Conservation (phyloP, 1,140 invertebrate genomes). For the Philopotamus ludificatus region DNA sequence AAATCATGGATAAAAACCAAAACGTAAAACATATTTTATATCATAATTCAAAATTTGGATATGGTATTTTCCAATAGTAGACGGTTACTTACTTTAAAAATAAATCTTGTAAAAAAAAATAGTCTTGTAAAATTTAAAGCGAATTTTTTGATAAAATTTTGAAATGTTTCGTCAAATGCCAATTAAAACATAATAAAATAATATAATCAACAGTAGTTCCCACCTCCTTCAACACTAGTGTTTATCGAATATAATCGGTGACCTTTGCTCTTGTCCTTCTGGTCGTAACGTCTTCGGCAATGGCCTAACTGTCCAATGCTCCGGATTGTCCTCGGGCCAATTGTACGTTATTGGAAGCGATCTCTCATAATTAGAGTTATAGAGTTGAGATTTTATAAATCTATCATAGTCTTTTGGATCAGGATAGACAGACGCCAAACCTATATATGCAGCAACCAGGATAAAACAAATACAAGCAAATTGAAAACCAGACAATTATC, state of each 20-base stretch:
- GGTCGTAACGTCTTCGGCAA: constrained; percentile 36
- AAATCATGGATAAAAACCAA: background rate
- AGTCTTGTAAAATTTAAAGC: too few relatives aligned
- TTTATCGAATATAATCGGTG: constrained; percentile 36
- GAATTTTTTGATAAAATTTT: too few relatives aligned
- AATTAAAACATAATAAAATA: too few relatives aligned
- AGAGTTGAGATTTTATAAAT: constrained; percentile 70
- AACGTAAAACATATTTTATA: background rate
- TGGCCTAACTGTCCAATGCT: constrained; percentile 33
- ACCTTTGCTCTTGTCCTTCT: constrained; percentile 30
- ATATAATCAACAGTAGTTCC: too few relatives aligned
- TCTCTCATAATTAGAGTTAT: constrained; percentile 72
- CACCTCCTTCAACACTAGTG: constrained; percentile 35
- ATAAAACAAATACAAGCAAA: constrained; percentile 13
- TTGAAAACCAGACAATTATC: constrained; percentile 9
- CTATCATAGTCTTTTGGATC: constrained; percentile 71
- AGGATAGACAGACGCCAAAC: constrained; percentile 76
- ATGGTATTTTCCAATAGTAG: background rate
- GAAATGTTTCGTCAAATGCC: too few relatives aligned
- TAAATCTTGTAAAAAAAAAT: background rate
- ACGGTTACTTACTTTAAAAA: background rate
- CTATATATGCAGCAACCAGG: constrained; percentile 46
- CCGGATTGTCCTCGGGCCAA: constrained; percentile 55
- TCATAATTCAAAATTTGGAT: background rate
- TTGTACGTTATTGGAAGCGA: constrained; percentile 70